A percentile compares a stretch with the other conserved stretches of the same genome.
Evolutionary conservation across 2,797 vertebrate genomes (phyloP).

Genomic region (Siniperca scherzeri): DNA sequence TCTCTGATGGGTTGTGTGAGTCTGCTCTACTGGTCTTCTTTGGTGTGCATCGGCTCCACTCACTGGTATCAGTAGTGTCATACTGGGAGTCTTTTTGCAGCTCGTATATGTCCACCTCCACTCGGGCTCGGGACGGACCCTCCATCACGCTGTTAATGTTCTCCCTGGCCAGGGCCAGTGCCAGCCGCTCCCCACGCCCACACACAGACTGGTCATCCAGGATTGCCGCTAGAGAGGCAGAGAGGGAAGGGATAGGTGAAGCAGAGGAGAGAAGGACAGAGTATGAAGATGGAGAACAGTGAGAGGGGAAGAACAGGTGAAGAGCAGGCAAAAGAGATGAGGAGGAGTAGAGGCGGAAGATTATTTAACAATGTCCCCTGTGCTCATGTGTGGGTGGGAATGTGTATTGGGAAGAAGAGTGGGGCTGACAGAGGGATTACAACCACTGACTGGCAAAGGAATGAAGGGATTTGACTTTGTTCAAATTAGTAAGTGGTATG

Average conservation of each 20-base stretch:
- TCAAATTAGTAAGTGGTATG: constrained; percentile 8
- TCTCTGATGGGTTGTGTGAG: constrained; percentile 17
- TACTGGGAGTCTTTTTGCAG: constrained; percentile 96
- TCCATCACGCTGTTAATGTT: constrained; percentile 95
- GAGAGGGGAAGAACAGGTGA: constrained; percentile 16
- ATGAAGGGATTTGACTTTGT: constrained; percentile 1
- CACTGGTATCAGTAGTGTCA: constrained; percentile 96
- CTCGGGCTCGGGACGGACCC: constrained; percentile 89
- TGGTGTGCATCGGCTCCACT: constrained; percentile 65
- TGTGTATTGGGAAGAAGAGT: constrained; percentile 12
- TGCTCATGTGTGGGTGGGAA: constrained; percentile 16
- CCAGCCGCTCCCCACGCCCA: constrained; percentile 93
- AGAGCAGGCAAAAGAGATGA: constrained; percentile 18
- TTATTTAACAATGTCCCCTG: constrained; percentile 23
- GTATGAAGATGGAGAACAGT: constrained; percentile 11
- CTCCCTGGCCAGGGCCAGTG: constrained; percentile 93
- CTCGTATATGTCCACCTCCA: constrained; percentile 96
- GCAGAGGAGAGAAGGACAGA: constrained; percentile 4
- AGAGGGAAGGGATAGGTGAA: constrained; percentile 30
- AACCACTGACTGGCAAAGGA: constrained; percentile 7
- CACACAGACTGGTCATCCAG: constrained; percentile 95
- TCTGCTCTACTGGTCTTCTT: constrained; percentile 22
- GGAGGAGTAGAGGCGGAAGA: not conserved
- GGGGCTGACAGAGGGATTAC: constrained; percentile 7
- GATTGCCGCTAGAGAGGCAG: constrained; percentile 88